phyloP scores from a whole-genome alignment of 2,113 vertebrate genomes.

The Manacus vitellinus region DNA sequence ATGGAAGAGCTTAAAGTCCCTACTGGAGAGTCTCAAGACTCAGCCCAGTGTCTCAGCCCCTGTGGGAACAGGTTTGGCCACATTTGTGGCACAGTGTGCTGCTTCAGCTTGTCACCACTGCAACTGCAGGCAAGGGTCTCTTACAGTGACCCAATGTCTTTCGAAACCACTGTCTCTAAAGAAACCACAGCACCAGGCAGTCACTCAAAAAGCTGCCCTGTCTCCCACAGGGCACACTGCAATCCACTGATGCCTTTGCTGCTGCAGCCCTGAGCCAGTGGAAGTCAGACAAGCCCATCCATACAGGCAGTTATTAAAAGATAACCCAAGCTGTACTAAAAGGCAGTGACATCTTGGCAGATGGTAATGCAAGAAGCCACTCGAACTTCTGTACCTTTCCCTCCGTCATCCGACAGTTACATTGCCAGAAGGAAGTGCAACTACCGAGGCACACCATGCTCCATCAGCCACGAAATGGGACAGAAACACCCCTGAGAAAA shows the following conservation, averaged over 20 bases:
- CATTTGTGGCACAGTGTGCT: background rate
- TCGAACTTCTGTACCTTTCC: slow-evolving; percentile 26
- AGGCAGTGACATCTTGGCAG: background rate
- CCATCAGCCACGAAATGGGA: background rate
- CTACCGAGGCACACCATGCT: background rate
- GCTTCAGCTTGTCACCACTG: background rate
- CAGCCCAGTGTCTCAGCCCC: background rate
- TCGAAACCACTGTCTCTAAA: background rate
- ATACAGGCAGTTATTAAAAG: background rate
- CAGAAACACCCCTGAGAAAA: background rate
- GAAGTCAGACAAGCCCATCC: background rate
- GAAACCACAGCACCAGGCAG: background rate
- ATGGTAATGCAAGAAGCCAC: slow-evolving; percentile 20
- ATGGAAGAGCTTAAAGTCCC: background rate
- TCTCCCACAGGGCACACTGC: background rate
- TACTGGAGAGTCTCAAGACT: background rate
- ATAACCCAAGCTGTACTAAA: background rate
- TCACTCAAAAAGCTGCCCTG: background rate
- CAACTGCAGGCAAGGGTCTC: background rate
- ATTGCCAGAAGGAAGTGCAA: background rate
- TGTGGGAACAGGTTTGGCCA: background rate
- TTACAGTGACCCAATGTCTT: accelerated
- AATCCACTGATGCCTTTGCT: background rate
- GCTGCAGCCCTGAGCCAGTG: background rate
- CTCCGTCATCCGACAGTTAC: background rate